Evolutionary conservation across 2,797 vertebrate species (phyloP).

Genomic region (Rhynchonycteris naso): DNA sequence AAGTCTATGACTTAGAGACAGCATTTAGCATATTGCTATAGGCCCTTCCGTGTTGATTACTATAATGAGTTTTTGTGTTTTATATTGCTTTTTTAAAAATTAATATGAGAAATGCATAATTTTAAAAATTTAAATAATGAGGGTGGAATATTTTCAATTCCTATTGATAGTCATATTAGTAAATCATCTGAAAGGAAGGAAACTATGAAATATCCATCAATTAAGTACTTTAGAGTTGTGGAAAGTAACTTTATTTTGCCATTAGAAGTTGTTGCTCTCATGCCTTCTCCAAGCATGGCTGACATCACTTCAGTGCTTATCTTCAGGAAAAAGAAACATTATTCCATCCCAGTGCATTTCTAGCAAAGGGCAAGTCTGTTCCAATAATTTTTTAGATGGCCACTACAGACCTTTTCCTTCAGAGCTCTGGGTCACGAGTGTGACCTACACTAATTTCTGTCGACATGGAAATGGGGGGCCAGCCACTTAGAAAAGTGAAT

Average conservation of each 20-base stretch:
- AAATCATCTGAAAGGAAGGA: constrained; percentile 18
- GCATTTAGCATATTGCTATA: neutral
- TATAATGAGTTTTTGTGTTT: neutral
- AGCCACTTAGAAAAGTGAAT: constrained; percentile 67
- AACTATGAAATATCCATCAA: neutral
- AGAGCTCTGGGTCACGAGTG: constrained; percentile 49
- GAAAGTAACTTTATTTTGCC: neutral
- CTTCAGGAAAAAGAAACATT: constrained; percentile 31
- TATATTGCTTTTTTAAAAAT: constrained; percentile 29
- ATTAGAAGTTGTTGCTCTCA: constrained; percentile 43
- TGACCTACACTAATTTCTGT: constrained; percentile 70
- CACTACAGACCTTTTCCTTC: neutral
- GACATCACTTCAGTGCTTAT: constrained; percentile 47
- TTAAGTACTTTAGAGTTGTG: neutral
- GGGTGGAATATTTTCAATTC: neutral
- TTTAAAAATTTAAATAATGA: neutral
- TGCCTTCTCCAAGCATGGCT: neutral
- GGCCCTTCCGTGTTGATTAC: neutral
- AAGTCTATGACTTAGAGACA: constrained; percentile 19
- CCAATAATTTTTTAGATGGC: constrained; percentile 1
- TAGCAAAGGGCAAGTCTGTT: constrained; percentile 23
- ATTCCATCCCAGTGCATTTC: constrained; percentile 40
- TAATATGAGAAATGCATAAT: neutral
- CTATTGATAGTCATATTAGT: neutral
- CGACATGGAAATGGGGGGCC: constrained; percentile 66